Evolutionary conservation across 2,888 invertebrate genomes (phyloP).

Genomic region (Heliconius cydno): DNA sequence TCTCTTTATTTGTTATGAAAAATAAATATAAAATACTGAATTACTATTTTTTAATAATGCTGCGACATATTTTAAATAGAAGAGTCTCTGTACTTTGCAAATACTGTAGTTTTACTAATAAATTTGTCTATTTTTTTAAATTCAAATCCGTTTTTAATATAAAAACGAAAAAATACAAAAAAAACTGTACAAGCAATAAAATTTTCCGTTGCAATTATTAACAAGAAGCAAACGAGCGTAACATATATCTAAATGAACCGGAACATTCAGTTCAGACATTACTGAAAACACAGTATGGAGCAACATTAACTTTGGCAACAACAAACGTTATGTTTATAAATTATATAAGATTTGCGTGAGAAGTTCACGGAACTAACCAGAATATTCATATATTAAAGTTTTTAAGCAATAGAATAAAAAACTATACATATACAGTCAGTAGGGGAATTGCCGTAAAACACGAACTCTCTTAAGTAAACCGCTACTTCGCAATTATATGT

Average conservation of each 20-base stretch:
- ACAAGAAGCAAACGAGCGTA: neutral
- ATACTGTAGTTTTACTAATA: neutral
- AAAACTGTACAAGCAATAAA: neutral
- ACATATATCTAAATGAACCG: conserved; percentile 17
- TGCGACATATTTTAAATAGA: neutral
- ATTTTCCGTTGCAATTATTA: neutral
- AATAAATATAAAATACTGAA: neutral
- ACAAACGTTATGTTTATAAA: conserved; percentile 29
- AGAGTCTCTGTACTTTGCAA: neutral
- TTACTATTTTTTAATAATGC: neutral
- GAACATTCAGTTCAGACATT: neutral
- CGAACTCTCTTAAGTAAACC: conserved; percentile 37
- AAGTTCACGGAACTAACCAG: conserved; percentile 32
- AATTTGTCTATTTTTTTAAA: neutral
- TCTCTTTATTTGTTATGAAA: neutral
- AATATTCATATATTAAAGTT: conserved; percentile 10
- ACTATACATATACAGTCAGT: conserved; percentile 24
- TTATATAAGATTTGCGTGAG: conserved; percentile 41
- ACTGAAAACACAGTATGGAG: conserved; percentile 9
- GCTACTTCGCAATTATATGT: conserved; percentile 30
- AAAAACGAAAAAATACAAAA: neutral
- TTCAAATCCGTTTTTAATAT: neutral
- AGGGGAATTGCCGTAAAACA: conserved; percentile 38
- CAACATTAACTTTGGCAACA: conserved; percentile 27
- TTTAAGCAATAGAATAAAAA: conserved; percentile 32